These are phyloP conservation scores for Xiphophorus birchmanni DNA, from an alignment of 2,797 vertebrate genomes.

Conservation along the genomic window DNA sequence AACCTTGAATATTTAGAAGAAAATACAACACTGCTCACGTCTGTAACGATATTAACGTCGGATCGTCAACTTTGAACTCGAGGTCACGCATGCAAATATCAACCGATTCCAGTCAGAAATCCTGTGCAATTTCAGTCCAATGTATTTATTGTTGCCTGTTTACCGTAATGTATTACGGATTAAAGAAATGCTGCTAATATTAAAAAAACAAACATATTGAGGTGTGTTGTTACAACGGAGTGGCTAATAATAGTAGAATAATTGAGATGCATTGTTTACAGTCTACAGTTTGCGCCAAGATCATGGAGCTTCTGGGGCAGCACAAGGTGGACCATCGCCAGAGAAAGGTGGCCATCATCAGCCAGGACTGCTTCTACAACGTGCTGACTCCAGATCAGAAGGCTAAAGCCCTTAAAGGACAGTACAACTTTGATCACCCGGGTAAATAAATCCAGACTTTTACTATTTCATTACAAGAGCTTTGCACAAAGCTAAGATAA, in stretches of 20 bases:
- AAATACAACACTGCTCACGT: constrained; percentile 8
- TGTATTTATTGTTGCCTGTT: neutral
- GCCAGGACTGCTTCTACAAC: constrained; percentile 95
- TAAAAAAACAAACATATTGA: neutral
- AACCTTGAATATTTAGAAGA: neutral
- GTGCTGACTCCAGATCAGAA: constrained; percentile 92
- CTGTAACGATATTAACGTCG: constrained; percentile 4
- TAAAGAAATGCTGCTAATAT: neutral
- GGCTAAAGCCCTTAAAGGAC: constrained; percentile 91
- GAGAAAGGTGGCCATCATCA: constrained; percentile 92
- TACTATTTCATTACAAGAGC: neutral
- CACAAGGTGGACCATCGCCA: constrained; percentile 93
- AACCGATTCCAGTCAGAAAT: neutral
- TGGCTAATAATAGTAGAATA: no score
- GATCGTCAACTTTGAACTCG: constrained; percentile 3
- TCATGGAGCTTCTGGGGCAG: constrained; percentile 97
- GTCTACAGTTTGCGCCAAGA: constrained; percentile 99
- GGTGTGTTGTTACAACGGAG: no score
- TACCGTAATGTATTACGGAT: no score
- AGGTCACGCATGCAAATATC: constrained; percentile 13
- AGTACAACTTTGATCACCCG: constrained; percentile 98
- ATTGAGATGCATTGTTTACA: constrained; percentile 50
- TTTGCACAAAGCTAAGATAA: neutral
- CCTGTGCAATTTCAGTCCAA: no score
- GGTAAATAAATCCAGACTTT: constrained; percentile 72